Evolutionary conservation across 2,888 invertebrate genomes (phyloP).

Genomic region (Chironomus riparius): DNA sequence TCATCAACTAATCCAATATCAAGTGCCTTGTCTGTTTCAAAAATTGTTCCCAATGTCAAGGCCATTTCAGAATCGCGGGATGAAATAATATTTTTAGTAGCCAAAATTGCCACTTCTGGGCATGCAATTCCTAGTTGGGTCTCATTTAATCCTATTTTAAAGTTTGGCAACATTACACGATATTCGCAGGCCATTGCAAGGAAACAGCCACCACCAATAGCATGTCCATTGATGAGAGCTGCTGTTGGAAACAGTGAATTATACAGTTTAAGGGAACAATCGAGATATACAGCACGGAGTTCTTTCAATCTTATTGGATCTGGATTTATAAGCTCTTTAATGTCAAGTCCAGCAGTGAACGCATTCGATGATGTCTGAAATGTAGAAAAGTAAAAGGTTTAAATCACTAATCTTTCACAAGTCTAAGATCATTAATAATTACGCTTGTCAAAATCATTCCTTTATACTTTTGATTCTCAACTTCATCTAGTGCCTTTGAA

Average conservation of each 20-base stretch:
- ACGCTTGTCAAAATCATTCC: slow-evolving; percentile 68
- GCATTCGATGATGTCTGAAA: slow-evolving; percentile 55
- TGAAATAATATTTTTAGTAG: slow-evolving; percentile 50
- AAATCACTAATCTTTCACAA: neutral
- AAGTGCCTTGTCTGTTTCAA: slow-evolving; percentile 41
- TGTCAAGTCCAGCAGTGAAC: slow-evolving; percentile 71
- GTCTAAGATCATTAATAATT: neutral
- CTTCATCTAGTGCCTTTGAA: slow-evolving; percentile 49
- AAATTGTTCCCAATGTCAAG: slow-evolving; percentile 58
- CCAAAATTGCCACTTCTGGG: slow-evolving; percentile 55
- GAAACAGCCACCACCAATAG: slow-evolving; percentile 68
- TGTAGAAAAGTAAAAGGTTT: neutral
- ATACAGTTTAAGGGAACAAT: slow-evolving; percentile 65
- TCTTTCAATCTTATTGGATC: slow-evolving; percentile 50
- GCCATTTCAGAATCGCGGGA: slow-evolving; percentile 58
- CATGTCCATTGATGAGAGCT: slow-evolving; percentile 68
- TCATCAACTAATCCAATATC: slow-evolving; percentile 63
- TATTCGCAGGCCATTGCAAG: slow-evolving; percentile 66
- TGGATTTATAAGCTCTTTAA: slow-evolving; percentile 71
- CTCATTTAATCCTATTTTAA: slow-evolving; percentile 69
- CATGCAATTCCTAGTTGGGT: slow-evolving; percentile 64
- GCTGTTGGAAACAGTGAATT: slow-evolving; percentile 56
- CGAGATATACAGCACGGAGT: slow-evolving; percentile 65
- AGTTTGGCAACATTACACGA: slow-evolving; percentile 63
- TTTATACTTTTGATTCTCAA: slow-evolving; percentile 52